A percentile compares a stretch with the other conserved stretches of the same genome.
phyloP scores from a whole-genome alignment of 1,140 invertebrate species.

The Sweltsa coloradensis region DNA sequence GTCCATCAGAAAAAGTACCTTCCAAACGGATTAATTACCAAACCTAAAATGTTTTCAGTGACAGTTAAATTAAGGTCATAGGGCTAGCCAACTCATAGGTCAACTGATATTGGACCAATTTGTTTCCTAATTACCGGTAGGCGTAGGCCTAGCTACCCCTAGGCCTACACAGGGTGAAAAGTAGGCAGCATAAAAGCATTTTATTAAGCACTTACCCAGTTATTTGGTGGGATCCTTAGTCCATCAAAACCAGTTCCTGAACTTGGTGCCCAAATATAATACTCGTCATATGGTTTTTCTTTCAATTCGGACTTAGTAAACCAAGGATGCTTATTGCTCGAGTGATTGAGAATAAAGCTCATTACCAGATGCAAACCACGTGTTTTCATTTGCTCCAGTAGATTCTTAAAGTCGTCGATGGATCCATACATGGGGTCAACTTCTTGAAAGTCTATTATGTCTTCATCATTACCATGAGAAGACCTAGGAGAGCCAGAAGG shows the following conservation, averaged over 20 bases:
- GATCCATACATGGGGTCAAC: conserved; percentile 35
- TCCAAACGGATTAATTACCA: too few relatives aligned
- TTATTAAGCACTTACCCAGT: conserved; percentile 35
- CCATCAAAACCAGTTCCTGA: conserved; percentile 15
- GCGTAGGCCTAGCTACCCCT: too few relatives aligned
- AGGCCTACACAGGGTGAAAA: too few relatives aligned
- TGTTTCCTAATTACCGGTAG: too few relatives aligned
- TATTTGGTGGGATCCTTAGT: conserved; percentile 29
- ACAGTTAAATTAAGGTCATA: too few relatives aligned
- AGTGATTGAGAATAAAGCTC: conserved; percentile 42
- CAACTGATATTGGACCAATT: too few relatives aligned
- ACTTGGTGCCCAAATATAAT: conserved; percentile 36
- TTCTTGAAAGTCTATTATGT: conserved; percentile 32
- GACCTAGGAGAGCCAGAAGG: conserved; percentile 10
- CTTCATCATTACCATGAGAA: conserved; percentile 31
- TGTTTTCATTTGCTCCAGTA: conserved; percentile 19
- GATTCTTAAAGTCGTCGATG: conserved; percentile 31
- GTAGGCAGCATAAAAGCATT: conserved; percentile 1
- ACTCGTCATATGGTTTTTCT: conserved; percentile 30
- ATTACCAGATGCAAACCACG: conserved; percentile 35
- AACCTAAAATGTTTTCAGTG: too few relatives aligned
- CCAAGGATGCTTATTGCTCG: conserved; percentile 37
- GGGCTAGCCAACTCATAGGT: too few relatives aligned
- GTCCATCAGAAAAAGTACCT: too few relatives aligned
- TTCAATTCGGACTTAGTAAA: conserved; percentile 30